Evolutionary conservation across 2,888 invertebrate species (phyloP), one percentile per base, ranked within the genome.

Genomic region (Steinernema carpocapsae): DNA sequence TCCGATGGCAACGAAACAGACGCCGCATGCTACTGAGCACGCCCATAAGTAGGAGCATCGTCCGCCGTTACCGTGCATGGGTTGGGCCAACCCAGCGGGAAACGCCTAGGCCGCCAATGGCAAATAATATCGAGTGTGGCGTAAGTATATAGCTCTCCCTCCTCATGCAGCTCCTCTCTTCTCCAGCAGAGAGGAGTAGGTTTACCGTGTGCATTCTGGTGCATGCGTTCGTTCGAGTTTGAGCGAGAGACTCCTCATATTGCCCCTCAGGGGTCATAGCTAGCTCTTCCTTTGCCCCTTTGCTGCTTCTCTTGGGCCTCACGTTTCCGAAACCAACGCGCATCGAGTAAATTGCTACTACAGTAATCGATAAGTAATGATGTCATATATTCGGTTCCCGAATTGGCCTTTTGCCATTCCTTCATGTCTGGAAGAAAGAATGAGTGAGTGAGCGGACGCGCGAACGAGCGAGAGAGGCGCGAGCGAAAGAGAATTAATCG

Each of bases 351-450:
- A 64, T 64, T 64, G 64, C 64, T 64, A 64, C 64, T 64, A 64
- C 64, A 64, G 64, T 64, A 64, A 64, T 64, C 64, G 64, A 64
- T 64, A 64, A 64, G 64, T 64, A 64, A 64, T 64, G 64, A 64
- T 64, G 64, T 64, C 64, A 64, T 64, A 29, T 64, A 64, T 64
- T 64, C 64, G 64, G 32, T 32, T 64, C 37, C 32, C 32, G 64
- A 32, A 29, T 64, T 64, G 64, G 64, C 64, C 64, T 64, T 32
- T 64, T 64, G 64, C 64, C 64, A 64, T 64, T 64, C 64, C 64
- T 29, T 64, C 64, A 37, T 64, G 64, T 64, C 64, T 64, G 64
- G 64, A 64, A 64, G 64, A 64, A 64, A 64, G 64, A 64, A 64
- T 64, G 64, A 64, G 64, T 64, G 64, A 64, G 64, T 19, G 48